A percentile compares a stretch with the other conserved stretches of the same genome.
phyloP scores from a whole-genome alignment of 30 jellyfish, hydroid and myxozoan genomes.

The Aurelia aurita region DNA sequence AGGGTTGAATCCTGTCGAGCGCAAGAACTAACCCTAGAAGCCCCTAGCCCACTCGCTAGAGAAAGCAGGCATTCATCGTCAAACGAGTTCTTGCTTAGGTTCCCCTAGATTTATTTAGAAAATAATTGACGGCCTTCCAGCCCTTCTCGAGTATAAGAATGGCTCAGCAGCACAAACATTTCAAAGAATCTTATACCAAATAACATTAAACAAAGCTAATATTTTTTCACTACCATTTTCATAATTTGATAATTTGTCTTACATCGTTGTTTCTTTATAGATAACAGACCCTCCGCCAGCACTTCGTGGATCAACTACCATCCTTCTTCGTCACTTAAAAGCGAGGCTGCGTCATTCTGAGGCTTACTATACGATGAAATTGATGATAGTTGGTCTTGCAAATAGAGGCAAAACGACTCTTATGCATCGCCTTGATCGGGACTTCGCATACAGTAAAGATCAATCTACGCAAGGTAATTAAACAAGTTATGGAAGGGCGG shows the following conservation, averaged over 20 bases:
- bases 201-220: no score
- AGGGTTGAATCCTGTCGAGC: no score
- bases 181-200: no score
- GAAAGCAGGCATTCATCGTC: no score
- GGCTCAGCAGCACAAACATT: no score
- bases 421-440: conserved; percentile 53
- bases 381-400: conserved; percentile 73
- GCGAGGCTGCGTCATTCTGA: conserved; percentile 64
- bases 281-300: conserved; percentile 75
- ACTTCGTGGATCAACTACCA: conserved; percentile 24
- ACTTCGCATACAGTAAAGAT: conserved; percentile 28
- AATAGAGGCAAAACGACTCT: conserved; percentile 75
- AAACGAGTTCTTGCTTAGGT: no score
- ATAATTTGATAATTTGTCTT: background rate
- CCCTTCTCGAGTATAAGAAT: no score
- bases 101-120: no score
- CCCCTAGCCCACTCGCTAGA: no score
- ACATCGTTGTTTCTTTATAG: conserved; percentile 7
- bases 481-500: background rate
- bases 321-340: conserved; percentile 29
- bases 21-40: no score
- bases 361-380: conserved; percentile 69
- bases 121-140: no score
- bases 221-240: background rate
- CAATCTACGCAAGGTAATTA: conserved; percentile 64